Base-by-base conservation (phyloP, 2,113 vertebrate genomes). In the Callospermophilus lateralis region DNA sequence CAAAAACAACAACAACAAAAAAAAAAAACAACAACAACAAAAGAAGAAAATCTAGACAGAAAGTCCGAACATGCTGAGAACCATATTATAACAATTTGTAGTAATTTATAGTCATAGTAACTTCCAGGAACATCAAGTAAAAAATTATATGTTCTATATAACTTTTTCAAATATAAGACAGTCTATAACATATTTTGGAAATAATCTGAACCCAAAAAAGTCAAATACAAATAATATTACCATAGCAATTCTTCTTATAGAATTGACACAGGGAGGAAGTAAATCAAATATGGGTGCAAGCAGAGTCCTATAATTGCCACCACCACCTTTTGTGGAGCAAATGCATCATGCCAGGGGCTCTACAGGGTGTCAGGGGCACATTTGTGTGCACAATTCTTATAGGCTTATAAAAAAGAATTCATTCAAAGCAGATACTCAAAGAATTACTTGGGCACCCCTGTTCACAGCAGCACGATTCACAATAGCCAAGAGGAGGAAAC, bases 141-240 rank as follows among this genome's bases (percentile, higher is more conserved):
- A 63, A 65, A 3, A 39, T 34, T 63, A 0, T 48, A 55, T 8
- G 65, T 51, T 70, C 42, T 3, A 6, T 8, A 22, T 32, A 81
- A 78, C 73, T 73, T 88, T 80, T 91, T 45, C 87, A 48, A 93
- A 83, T 28, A 10, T 58, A 76, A 58, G 28, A 45, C 76, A 39
- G 67, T 61, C 37, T 15, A 51, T 5, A 30, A 53, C 45, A 70
- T 13, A 42, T 53, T 87, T 87, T 84, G 53, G 58, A 77, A 80
- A 80, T 37, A 63, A 63, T 63, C 10, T 42, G 48, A 93, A 83
- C n/a, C 30, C 12, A 80, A 89, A 80, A 70, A 48, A 45, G 17
- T 76, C 84, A 77, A 83, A 89, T 79, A 74, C 16, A 34, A 90
- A 88, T 68, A 51, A n/a, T 37, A 81, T 81, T 51, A 95, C 16